Evolutionary conservation across 2,797 vertebrate genomes (phyloP), one percentile per base, ranked within the genome.

Genomic region (Myoxocephalus aenaeus): DNA sequence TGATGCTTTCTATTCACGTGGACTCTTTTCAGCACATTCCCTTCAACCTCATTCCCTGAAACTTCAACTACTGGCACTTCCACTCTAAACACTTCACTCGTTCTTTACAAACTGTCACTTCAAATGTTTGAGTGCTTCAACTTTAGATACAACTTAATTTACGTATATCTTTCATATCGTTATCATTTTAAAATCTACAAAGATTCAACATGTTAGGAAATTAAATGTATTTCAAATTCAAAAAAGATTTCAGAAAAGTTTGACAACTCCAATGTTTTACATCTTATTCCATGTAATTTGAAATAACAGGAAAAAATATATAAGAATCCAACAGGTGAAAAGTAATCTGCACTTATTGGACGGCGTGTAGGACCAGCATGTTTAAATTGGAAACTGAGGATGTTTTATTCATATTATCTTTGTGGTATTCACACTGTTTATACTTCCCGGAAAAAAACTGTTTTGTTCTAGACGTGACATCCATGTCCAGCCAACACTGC

Each of bases 381-480:
- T 62, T 50, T 32, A 4, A 50, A 32, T 79, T 48, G 44, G 3
- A 20, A 14, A 20, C 27, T 1, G 18, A 54, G 15, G 71, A 70
- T 65, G 36, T 74, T 75, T 73, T 44, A 59, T 77, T 83, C 73
- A 82, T 78, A 46, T 44, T 46, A 25, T 46, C 22, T 86, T 76
- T 11, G n/a, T 17, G 25, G 77, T 32, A 85, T 54, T 79, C 36
- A 44, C 14, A 61, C 4, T n/a, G 36, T 86, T 69, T 27, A 22
- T 72, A 5, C 25, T 75, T 77, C 57, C 65, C 67, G 61, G 44
- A 61, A 38, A 85, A 69, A 44, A 84, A 85, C 73, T 77, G 34
- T 75, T 59, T 70, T 53, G 8, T 18, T 44, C 38, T 25, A n/a
- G 68, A 65, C 58, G 58, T 80, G 78, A 81, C 75, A 75, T 82